Evolutionary conservation across 2,888 invertebrate species (phyloP).

Genomic region (Lochmaea capreae): DNA sequence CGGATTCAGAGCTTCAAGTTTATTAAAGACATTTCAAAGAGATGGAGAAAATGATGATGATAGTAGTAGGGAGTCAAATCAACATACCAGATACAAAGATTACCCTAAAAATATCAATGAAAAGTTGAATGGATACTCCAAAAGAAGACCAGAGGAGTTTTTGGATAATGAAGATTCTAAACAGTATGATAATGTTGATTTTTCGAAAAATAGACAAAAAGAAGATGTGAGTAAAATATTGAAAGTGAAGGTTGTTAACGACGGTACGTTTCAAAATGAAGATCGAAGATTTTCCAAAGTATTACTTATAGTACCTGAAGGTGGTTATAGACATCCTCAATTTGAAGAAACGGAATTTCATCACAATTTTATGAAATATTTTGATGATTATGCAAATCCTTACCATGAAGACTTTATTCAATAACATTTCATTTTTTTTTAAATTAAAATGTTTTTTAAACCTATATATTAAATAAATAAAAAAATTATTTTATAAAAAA

Average conservation of each 20-base stretch:
- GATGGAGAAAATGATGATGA: slow-evolving; percentile 9
- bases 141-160: slow-evolving; percentile 2
- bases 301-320: slow-evolving; percentile 10
- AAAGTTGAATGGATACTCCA: background rate
- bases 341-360: background rate
- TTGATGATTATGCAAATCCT: slow-evolving; percentile 2
- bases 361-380: slow-evolving; percentile 8
- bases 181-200: slow-evolving; percentile 6
- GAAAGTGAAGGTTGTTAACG: slow-evolving; percentile 14
- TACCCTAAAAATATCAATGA: slow-evolving; percentile 20
- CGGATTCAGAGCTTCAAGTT: slow-evolving; percentile 12
- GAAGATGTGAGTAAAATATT: background rate
- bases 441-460: slow-evolving; percentile 5
- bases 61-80: background rate
- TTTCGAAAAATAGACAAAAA: background rate
- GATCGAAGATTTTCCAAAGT: background rate
- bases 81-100: background rate
- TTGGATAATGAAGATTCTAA: slow-evolving; percentile 18
- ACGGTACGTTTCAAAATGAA: background rate
- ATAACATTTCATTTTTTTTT: no score
- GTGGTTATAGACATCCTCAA: background rate
- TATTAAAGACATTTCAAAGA: slow-evolving; percentile 2
- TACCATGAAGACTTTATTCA: background rate
- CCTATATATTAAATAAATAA: slow-evolving; percentile 10
- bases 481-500: background rate